phyloP scores from a whole-genome alignment of 2,797 vertebrate genomes.

The Diplodus sargus region DNA sequence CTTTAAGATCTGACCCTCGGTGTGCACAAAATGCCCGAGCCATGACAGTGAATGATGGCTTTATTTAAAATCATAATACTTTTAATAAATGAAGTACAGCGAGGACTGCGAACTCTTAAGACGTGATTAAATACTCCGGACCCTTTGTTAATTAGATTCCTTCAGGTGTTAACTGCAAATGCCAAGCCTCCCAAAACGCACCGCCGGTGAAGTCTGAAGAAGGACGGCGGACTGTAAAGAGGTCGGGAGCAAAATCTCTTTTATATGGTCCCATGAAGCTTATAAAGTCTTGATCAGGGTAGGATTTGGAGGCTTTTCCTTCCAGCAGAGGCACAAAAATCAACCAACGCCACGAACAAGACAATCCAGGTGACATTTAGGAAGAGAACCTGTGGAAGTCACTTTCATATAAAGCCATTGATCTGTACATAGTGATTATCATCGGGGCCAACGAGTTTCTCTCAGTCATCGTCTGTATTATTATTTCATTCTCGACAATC shows the following conservation, averaged over 20 bases:
- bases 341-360: conserved; percentile 48
- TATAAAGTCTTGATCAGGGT: conserved; percentile 66
- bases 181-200: conserved; percentile 64
- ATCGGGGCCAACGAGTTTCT: conserved; percentile 25
- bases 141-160: conserved; percentile 79
- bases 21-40: conserved; percentile 48
- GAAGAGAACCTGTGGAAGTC: conserved; percentile 48
- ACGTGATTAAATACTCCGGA: conserved; percentile 75
- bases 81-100: conserved; percentile 79
- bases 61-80: conserved; percentile 78
- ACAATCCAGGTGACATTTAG: conserved; percentile 78
- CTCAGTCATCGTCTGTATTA: conserved; percentile 10
- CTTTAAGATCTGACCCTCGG: conserved; percentile 59
- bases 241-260: conserved; percentile 49
- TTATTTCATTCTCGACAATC: conserved; percentile 37
- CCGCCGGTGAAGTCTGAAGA: conserved; percentile 36
- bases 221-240: conserved; percentile 47
- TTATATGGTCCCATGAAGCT: conserved; percentile 49
- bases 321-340: conserved; percentile 50
- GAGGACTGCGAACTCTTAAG: conserved; percentile 60
- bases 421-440: conserved; percentile 48
- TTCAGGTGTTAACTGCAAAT: conserved; percentile 78
- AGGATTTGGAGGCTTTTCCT: conserved; percentile 75
- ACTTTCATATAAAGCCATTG: conserved; percentile 61
- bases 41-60: conserved; percentile 79